These are phyloP conservation scores for Cyprinodon tularosa DNA, from an alignment of 2,113 vertebrate species.

Conservation along the genomic window DNA sequence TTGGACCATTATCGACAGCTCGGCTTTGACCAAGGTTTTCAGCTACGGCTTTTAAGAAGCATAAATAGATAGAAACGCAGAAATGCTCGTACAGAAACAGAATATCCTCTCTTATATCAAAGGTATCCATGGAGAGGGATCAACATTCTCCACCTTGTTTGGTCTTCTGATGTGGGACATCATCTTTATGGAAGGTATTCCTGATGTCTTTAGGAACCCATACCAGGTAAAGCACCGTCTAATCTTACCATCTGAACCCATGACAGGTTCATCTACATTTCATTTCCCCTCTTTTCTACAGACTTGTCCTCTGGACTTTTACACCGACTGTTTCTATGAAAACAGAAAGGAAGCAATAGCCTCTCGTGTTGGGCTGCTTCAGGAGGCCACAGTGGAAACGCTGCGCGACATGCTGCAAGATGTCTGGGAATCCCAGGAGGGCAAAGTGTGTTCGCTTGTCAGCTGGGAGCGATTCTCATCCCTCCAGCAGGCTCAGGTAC, in stretches of 20 bases:
- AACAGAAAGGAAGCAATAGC: slow-evolving; percentile 84
- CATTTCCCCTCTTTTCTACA: slow-evolving; percentile 51
- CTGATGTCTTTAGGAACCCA: slow-evolving; percentile 89
- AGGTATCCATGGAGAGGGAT: slow-evolving; percentile 97
- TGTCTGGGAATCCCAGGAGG: slow-evolving; percentile 85
- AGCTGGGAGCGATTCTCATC: slow-evolving; percentile 91
- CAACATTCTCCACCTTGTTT: slow-evolving; percentile 89
- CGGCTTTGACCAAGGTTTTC: slow-evolving; percentile 92
- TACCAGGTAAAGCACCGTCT: slow-evolving; percentile 85
- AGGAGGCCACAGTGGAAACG: slow-evolving; percentile 73
- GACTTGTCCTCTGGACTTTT: slow-evolving; percentile 89
- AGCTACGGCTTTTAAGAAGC: background rate
- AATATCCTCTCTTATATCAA: background rate
- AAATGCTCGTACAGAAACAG: background rate
- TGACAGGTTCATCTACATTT: background rate
- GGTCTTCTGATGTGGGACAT: slow-evolving; percentile 93
- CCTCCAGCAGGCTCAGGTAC: slow-evolving; percentile 91
- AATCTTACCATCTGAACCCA: background rate
- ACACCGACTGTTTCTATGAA: slow-evolving; percentile 91
- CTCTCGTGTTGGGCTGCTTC: slow-evolving; percentile 80
- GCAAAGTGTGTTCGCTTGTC: slow-evolving; percentile 83
- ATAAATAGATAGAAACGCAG: background rate
- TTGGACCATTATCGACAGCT: slow-evolving; percentile 85
- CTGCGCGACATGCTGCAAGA: slow-evolving; percentile 81
- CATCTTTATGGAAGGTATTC: slow-evolving; percentile 88